Conservation (phyloP, 2,888 invertebrate species). For the Andrena dorsata region DNA sequence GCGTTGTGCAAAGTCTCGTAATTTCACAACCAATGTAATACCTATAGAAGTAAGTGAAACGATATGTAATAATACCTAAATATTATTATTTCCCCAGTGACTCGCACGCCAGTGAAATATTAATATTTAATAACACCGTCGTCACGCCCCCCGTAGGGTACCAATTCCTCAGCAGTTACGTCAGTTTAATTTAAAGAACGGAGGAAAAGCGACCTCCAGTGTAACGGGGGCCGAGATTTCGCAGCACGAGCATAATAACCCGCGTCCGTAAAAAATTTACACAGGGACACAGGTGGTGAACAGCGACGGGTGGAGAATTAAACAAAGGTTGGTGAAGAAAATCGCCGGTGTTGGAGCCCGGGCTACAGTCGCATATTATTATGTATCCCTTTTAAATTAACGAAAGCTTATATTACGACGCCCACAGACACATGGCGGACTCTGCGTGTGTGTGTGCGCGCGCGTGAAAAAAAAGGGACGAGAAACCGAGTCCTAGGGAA, state of each 20-base stretch:
- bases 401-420: conserved; percentile 66
- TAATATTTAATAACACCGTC: not conserved
- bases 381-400: conserved; percentile 72
- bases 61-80: too few species aligned
- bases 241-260: conserved; percentile 8
- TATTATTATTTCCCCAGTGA: too few species aligned
- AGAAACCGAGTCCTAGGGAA: conserved; percentile 32
- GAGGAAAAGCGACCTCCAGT: not conserved
- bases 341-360: not conserved
- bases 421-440: conserved; percentile 55
- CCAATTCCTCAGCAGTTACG: not conserved
- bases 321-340: conserved; percentile 7
- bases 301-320: conserved; percentile 33
- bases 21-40: too few species aligned
- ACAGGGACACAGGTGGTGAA: conserved; percentile 31
- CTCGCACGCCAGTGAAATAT: not conserved
- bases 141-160: not conserved
- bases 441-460: conserved; percentile 11
- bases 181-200: not conserved
- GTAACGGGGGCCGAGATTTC: not conserved
- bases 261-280: conserved; percentile 26
- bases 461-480: conserved; percentile 42
- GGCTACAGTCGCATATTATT: conserved; percentile 62
- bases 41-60: too few species aligned
- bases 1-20: too few species aligned